Evolutionary conservation across 2,888 invertebrate species (phyloP).

Genomic region (Meiosimyza decipiens): DNA sequence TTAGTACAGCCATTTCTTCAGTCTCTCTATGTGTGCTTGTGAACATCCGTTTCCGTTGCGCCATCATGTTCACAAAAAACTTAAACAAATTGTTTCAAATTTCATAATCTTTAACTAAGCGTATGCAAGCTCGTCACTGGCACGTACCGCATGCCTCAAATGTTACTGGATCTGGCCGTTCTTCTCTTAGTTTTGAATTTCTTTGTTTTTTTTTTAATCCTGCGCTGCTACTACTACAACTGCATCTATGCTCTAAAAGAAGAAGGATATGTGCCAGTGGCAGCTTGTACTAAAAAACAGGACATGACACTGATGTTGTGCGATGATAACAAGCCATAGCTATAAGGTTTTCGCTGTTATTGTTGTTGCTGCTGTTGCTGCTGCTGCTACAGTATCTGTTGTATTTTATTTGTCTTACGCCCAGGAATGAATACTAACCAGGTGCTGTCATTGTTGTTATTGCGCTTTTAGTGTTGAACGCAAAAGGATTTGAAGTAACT

Average conservation of each 20-base stretch:
- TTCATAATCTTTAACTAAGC: slow-evolving; percentile 48
- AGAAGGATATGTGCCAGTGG: background rate
- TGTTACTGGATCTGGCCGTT: slow-evolving; percentile 5
- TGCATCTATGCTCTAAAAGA: background rate
- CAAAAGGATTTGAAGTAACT: slow-evolving; percentile 31
- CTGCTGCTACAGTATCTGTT: slow-evolving; percentile 16
- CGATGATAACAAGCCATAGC: slow-evolving; percentile 13
- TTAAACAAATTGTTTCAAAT: slow-evolving; percentile 37
- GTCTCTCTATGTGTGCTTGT: slow-evolving; percentile 1
- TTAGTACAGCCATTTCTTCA: background rate
- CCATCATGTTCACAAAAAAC: slow-evolving; percentile 14
- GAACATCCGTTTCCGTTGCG: slow-evolving; percentile 26
- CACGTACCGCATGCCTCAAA: slow-evolving; percentile 38
- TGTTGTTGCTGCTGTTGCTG: slow-evolving; percentile 19
- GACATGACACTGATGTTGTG: slow-evolving; percentile 1
- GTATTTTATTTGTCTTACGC: slow-evolving; percentile 29
- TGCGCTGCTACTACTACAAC: no score
- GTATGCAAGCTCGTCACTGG: slow-evolving; percentile 43
- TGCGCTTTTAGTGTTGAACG: slow-evolving; percentile 19
- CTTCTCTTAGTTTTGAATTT: background rate
- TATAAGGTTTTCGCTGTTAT: slow-evolving; percentile 7
- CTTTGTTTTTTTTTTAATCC: background rate
- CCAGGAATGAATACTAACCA: slow-evolving; percentile 47
- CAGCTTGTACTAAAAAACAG: background rate
- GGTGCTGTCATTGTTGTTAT: slow-evolving; percentile 29